phyloP scores from a whole-genome alignment of 2,888 invertebrate genomes.

The Drosophila melanocephala region DNA sequence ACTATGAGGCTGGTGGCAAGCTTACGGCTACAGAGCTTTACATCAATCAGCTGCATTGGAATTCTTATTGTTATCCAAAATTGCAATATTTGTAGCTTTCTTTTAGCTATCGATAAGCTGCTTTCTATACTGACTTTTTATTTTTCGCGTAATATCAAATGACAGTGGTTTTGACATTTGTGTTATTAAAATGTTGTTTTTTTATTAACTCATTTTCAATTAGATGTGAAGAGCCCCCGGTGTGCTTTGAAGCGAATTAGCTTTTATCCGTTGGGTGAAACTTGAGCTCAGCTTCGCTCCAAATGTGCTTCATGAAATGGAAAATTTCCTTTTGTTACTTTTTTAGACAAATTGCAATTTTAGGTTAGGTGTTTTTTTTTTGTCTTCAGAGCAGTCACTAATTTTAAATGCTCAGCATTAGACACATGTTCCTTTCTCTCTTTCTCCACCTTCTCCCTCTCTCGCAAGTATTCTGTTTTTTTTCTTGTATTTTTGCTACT shows the following conservation, averaged over 20 bases:
- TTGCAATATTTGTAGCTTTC: neutral
- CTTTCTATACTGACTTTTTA: neutral
- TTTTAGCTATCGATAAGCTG: neutral
- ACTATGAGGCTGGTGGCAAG: neutral
- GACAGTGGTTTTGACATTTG: neutral
- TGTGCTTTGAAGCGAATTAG: neutral
- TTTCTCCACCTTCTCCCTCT: constrained; percentile 5
- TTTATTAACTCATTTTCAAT: neutral
- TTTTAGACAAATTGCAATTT: constrained; percentile 17
- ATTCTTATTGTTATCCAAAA: neutral
- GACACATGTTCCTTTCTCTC: constrained; percentile 10
- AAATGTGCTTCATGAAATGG: neutral
- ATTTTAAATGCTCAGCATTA: constrained; percentile 30
- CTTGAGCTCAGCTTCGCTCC: neutral
- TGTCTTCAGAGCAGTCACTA: constrained; percentile 9
- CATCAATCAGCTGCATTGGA: neutral
- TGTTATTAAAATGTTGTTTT: neutral
- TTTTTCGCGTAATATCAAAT: neutral
- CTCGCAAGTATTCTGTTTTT: neutral
- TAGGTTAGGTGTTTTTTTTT: neutral
- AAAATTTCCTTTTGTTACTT: neutral
- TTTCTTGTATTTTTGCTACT: constrained; percentile 40
- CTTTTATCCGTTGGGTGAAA: neutral
- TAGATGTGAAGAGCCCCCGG: neutral
- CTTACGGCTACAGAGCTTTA: neutral